Evolutionary conservation across 2,888 invertebrate species (phyloP), one percentile per base, ranked within the genome.

Genomic region (Abrostola triplasia): DNA sequence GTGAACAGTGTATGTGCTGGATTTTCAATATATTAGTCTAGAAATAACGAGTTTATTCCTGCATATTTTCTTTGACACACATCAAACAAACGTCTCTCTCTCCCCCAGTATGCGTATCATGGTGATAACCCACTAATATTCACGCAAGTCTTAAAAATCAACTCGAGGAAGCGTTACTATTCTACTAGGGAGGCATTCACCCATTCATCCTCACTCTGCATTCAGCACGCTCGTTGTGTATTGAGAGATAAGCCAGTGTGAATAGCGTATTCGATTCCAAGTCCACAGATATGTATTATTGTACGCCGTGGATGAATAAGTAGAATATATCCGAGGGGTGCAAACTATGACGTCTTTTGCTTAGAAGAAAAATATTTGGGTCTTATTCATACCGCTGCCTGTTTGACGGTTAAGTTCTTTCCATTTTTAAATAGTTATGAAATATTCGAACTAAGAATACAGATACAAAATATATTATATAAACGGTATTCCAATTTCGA

Each of bases 241-340:
- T 47, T 47, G 44, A 47, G 13, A 47, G 44, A 47, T 47, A 47
- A 47, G 44, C 44, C 44, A 8, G 24, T 5, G 44, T 47, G 44
- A 47, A 47, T 24, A 11, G 44, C 44, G 24, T 7, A 9, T 47
- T 47, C 44, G 44, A 47, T 47, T 47, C 44, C 24, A 13, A 13
- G 44, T 24, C 5, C 5, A 9, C 10, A 9, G 44, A 47, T 47
- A 47, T 47, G 44, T 24, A 24, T 47, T 47, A 47, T 47, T 47
- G 44, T 47, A 47, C 12, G 40, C 40, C 13, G 9, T 47, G 24
- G 24, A 24, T 47, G 24, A 24, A 47, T 47, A 13, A 13, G 24
- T 13, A 9, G 13, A 24, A 0, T 47, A 10, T 13, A 47, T 47
- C 24, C 44, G 24, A 44, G 44, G 24, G 13, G 9, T 13, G 44